phyloP scores from a whole-genome alignment of 2,113 vertebrate species.

The Apteryx owenii region DNA sequence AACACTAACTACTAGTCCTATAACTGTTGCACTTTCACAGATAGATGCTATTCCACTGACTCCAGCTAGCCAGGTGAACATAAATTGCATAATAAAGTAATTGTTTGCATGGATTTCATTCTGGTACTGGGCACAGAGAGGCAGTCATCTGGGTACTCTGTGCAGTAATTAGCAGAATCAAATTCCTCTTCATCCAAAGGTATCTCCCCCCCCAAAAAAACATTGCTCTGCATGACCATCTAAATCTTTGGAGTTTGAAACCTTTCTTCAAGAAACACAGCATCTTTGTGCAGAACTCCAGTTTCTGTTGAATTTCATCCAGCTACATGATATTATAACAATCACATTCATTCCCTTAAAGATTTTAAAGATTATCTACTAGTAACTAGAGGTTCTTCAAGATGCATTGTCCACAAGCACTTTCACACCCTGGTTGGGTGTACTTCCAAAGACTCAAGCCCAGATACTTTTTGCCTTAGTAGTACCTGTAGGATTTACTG shows the following conservation, averaged over 20 bases:
- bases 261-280: background rate
- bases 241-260: background rate
- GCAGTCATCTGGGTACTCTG: rapidly evolving
- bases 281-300: background rate
- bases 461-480: background rate
- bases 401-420: background rate
- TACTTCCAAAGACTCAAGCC: background rate
- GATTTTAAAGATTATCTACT: background rate
- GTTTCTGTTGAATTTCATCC: too few relatives aligned
- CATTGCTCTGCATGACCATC: rapidly evolving
- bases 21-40: background rate
- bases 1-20: background rate
- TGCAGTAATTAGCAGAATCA: background rate
- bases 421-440: background rate
- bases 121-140: background rate
- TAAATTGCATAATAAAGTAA: rapidly evolving
- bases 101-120: rapidly evolving
- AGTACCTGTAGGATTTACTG: background rate
- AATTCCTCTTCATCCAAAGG: background rate
- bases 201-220: too few relatives aligned
- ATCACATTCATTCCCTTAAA: background rate
- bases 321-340: background rate
- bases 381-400: background rate
- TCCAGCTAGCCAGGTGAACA: rapidly evolving
- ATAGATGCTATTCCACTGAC: rapidly evolving